A percentile compares a stretch with the other conserved stretches of the same genome.
phyloP scores from a whole-genome alignment of 2,797 vertebrate species.

The Crocidura indochinensis region DNA sequence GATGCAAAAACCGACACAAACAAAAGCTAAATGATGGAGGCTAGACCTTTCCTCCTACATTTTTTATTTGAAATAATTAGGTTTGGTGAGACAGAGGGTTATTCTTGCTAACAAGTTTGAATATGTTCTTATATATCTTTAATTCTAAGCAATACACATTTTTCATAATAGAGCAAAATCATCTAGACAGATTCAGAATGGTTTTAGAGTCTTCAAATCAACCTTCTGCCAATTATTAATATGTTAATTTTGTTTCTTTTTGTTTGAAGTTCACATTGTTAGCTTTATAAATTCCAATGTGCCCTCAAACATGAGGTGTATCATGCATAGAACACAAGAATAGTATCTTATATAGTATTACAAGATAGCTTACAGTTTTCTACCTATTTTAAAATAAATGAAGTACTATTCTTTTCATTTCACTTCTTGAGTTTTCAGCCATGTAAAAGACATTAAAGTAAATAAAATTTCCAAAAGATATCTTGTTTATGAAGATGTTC shows the following conservation, averaged over 20 bases:
- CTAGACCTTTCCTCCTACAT: not conserved
- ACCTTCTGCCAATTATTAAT: not conserved
- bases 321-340: rapidly evolving
- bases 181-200: rapidly evolving
- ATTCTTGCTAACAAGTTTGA: slow-evolving; percentile 34
- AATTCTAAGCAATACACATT: not conserved
- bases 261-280: not conserved
- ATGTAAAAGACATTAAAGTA: not conserved
- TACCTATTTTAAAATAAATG: not conserved
- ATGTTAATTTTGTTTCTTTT: rapidly evolving
- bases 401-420: too few relatives aligned
- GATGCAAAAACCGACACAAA: slow-evolving; percentile 45
- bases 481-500: not conserved
- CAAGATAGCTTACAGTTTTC: not conserved
- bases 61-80: slow-evolving; percentile 64
- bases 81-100: slow-evolving; percentile 31
- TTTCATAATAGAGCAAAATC: not conserved
- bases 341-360: rapidly evolving
- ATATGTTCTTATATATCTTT: not conserved
- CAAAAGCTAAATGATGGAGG: slow-evolving; percentile 48
- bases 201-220: not conserved
- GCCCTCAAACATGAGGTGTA: rapidly evolving
- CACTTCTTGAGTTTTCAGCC: too few relatives aligned
- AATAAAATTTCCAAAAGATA: too few relatives aligned
- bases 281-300: not conserved